Conservation (phyloP, 2,797 vertebrate species). For the Sorex maritimensis region DNA sequence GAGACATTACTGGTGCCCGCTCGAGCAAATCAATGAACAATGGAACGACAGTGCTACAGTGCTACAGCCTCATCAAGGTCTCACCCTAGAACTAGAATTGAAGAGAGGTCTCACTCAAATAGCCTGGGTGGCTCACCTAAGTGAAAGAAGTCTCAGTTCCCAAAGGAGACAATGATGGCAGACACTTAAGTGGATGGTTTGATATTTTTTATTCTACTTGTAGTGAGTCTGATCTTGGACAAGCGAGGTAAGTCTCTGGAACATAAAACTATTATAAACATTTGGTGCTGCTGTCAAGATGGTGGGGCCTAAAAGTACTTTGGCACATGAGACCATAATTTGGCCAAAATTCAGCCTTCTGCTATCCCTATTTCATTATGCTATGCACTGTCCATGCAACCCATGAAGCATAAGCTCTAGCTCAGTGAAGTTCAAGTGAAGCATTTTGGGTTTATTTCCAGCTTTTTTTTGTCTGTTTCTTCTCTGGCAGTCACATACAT, state of each 20-base stretch:
- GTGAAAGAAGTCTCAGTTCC: neutral
- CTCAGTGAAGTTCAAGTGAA: neutral
- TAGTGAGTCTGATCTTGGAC: neutral
- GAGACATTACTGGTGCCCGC: too few species aligned
- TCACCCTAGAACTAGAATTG: neutral
- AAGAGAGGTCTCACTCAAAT: neutral
- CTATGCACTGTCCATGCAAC: neutral
- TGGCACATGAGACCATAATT: neutral
- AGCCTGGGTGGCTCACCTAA: neutral
- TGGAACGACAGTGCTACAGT: too few species aligned
- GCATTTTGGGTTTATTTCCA: neutral
- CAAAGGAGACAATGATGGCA: neutral
- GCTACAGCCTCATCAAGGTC: neutral
- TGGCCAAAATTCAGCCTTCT: neutral
- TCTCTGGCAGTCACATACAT: neutral
- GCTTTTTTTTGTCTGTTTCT: neutral
- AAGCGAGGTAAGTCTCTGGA: conserved; percentile 26
- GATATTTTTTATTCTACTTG: conserved; percentile 3
- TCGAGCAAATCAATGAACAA: too few species aligned
- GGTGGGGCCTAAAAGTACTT: neutral
- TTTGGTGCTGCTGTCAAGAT: neutral
- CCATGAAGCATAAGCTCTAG: neutral
- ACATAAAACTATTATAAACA: neutral
- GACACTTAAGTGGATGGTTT: neutral
- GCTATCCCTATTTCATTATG: neutral